Evolutionary conservation across 2,113 vertebrate species (phyloP), one percentile per base, ranked within the genome.

Genomic region (Odocoileus virginianus): DNA sequence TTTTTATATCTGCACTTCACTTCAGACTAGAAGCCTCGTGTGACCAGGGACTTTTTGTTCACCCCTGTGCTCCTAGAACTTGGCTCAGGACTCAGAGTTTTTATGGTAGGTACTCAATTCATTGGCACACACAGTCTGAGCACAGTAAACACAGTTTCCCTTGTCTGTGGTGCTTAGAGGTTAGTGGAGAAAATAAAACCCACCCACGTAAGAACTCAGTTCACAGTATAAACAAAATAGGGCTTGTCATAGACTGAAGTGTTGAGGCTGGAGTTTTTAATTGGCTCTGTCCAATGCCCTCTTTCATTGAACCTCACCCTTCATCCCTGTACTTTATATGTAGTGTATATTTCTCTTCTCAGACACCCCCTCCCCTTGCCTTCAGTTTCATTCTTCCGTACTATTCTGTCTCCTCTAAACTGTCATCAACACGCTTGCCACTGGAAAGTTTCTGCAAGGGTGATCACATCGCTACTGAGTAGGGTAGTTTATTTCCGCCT

Each of bases 371-470:
- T 36, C 23, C 54, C 21, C 33, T 71, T 11, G 13, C 23, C 87
- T 87, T 58, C 61, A 93, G 25, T 83, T 91, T 74, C 54, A 64
- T 76, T 28, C 47, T 64, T 16, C 33, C 58, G n/a, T 21, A 13
- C 84, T 33, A 0, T 54, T 43, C 23, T 6, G 33, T 33, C 40
- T 84, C 30, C 92, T 16, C 19, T 12, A 40, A 57, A 30, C 78
- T 85, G 57, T 95, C 87, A 95, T 85, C 74, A 55, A 61, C 30
- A 87, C 33, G 87, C n/a, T 45, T 83, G n/a, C 74, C 74, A 7
- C 45, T 86, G 92, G 90, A 64, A 97, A 87, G n/a, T 83, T 78
- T 96, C 96, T 97, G 45, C 96, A 90, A 89, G 97, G 64, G 76
- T 33, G 36, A 92, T 52, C 47, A 15, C 33, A 8, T 89, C 47